Percentiles rank a stretch among this genome's conserved stretches.
Conservation (phyloP, 2,888 invertebrate species). For the Eurytoma californica region DNA sequence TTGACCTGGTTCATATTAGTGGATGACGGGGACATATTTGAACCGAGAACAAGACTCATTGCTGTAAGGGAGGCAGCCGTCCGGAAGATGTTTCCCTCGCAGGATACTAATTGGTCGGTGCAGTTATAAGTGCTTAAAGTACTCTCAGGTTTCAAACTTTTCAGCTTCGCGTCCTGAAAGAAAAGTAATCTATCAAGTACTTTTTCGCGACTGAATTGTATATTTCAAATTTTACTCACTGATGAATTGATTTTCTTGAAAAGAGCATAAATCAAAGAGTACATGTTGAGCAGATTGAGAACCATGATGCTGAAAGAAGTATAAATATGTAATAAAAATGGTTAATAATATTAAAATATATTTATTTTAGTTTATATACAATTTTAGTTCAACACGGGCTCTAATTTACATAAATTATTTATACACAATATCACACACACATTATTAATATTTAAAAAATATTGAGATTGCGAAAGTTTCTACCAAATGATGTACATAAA, state of each 20-base stretch:
- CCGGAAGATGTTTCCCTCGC: slow-evolving; percentile 66
- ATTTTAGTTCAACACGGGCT: no score
- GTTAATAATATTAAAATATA: no score
- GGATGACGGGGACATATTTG: slow-evolving; percentile 51
- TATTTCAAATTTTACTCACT: slow-evolving; percentile 75
- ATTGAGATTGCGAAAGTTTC: no score
- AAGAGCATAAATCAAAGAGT: slow-evolving; percentile 94
- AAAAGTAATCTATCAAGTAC: not conserved
- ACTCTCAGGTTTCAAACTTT: slow-evolving; percentile 77
- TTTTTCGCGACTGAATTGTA: not conserved
- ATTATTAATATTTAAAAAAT: no score
- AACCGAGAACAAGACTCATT: slow-evolving; percentile 72
- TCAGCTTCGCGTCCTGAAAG: slow-evolving; percentile 76
- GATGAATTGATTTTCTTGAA: slow-evolving; percentile 91
- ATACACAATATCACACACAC: no score
- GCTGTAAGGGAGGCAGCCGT: slow-evolving; percentile 72
- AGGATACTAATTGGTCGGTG: slow-evolving; percentile 65
- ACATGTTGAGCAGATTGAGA: slow-evolving; percentile 94
- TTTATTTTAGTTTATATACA: no score
- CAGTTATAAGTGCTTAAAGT: slow-evolving; percentile 59
- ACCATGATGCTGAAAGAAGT: slow-evolving; percentile 89
- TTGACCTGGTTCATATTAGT: not conserved
- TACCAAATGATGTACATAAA: no score
- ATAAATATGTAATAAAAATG: no score
- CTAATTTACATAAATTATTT: no score